phyloP scores from a whole-genome alignment of 1,140 invertebrate species.

The Pogonomyrmex barbatus region DNA sequence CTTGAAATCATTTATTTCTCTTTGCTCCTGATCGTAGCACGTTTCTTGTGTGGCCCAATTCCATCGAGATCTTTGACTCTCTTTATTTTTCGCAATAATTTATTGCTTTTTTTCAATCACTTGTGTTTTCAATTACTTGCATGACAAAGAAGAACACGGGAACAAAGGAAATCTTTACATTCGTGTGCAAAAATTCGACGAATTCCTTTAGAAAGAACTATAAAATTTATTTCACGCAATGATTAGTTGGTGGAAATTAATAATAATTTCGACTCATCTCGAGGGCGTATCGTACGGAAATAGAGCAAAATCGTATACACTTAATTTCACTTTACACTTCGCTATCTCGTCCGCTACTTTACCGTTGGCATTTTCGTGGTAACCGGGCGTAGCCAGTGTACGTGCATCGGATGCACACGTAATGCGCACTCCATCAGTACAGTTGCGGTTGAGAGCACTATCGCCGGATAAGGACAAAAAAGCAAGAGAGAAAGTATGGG shows the following conservation, averaged over 20 bases:
- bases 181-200: no score
- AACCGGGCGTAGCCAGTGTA: conserved; percentile 25
- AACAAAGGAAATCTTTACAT: neutral
- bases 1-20: conserved; percentile 4
- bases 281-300: neutral
- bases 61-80: neutral
- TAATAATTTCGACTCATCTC: conserved; percentile 10
- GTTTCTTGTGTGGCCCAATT: neutral
- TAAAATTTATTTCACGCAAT: neutral
- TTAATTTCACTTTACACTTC: conserved; percentile 59
- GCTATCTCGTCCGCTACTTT: conserved; percentile 49
- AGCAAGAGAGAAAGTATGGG: neutral
- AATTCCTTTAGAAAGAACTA: neutral
- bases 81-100: neutral
- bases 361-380: conserved; percentile 49
- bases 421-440: conserved; percentile 52
- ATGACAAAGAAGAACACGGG: neutral
- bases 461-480: conserved; percentile 30
- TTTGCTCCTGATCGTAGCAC: neutral
- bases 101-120: conserved; percentile 31
- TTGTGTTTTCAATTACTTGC: neutral
- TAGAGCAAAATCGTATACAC: conserved; percentile 32
- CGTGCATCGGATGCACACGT: conserved; percentile 43
- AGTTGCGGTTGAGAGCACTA: conserved; percentile 49
- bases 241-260: neutral